Base-by-base conservation (phyloP, 2,797 vertebrate species). In the Clarias platycephalus region DNA sequence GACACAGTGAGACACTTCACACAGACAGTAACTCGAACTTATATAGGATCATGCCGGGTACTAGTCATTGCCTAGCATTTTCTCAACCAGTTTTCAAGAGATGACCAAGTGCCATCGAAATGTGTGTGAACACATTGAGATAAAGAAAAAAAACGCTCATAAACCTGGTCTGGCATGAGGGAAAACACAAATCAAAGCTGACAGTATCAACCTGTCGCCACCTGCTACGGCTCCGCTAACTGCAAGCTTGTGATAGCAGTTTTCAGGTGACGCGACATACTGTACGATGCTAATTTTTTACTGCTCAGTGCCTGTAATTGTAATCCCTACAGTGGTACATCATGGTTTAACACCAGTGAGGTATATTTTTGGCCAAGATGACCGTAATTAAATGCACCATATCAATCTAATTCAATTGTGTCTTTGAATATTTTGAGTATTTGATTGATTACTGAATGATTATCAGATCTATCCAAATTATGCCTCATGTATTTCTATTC, bases 151-250 rank as follows among this genome's bases (percentile, higher is more conserved):
- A 60, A 37, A 76, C n/a, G 64, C 60, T 64, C 40, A 66, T 31
- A 40, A 66, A 31, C 64, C 60, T 80, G 60, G 37, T 49, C 60
- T 12, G 8, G 37, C n/a, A 49, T 49, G 37, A 53, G n/a, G n/a
- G 16, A 13, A 80, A 28, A 49, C n/a, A 28, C 60, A 64, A 64
- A 80, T 80, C 77, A 80, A 49, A 26, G 58, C 34, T 79, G 76
- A 80, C 77, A 80, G 37, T 40, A 49, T 49, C 60, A 80, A 44
- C 77, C 37, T 49, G 77, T 80, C 12, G n/a, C 64, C 64, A 40
- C 60, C 77, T 79, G 58, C n/a, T 64, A 44, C 58, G 44, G 34
- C 76, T 9, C 60, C 60, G 37, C 37, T 64, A 64, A 62, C 4
- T 6, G 76, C 13, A 78, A 77, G 58, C 57, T 37, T 78, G 55